Base-by-base conservation (phyloP, 2,113 vertebrate genomes). In the Erythrolamprus reginae region DNA sequence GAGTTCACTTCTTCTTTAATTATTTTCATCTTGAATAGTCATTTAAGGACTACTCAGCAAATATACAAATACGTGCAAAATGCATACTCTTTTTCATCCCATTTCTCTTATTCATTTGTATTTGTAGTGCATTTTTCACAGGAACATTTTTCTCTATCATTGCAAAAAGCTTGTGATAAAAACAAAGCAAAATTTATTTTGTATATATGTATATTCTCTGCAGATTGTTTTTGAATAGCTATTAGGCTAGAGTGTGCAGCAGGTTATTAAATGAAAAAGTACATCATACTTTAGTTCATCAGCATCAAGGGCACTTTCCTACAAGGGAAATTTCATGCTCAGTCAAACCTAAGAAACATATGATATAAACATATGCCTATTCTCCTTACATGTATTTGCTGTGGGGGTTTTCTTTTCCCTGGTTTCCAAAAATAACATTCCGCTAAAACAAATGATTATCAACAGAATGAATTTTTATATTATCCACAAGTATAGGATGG, bases 261-360 rank as follows among this genome's bases (percentile, higher is more conserved):
- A 83, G 51, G 89, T 56, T 65, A 86, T 82, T 84, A 70, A 55
- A 90, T 47, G 91, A 88, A 48, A 93, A 96, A 94, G 92, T 92
- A 82, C 42, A 28, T 42, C 38, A 3, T 53, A 28, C 48, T 56
- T 83, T 82, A 92, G 17, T 42, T 89, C 55, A 86, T 90, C 65
- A 24, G 12, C 61, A 91, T 95, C 92, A 95, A 95, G 91, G 95
- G 94, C 95, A 93, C 93, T 93, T 95, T 95, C 94, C 89, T 87
- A 94, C 89, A 90, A 94, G 94, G 94, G 92, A 94, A 94, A 96
- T 96, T 96, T 96, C 95, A 95, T 93, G 95, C 96, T 96, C 91
- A 94, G 95, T 93, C 94, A 94, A 92, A 95, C 92, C 92, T 93
- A 28, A 91, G 94, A 90, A 95, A 94, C 93, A 93, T 95, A 92